A percentile compares a stretch with the other conserved stretches of the same genome.
Evolutionary conservation across 2,113 vertebrate genomes (phyloP).

Genomic region (Circaetus cinerascens): DNA sequence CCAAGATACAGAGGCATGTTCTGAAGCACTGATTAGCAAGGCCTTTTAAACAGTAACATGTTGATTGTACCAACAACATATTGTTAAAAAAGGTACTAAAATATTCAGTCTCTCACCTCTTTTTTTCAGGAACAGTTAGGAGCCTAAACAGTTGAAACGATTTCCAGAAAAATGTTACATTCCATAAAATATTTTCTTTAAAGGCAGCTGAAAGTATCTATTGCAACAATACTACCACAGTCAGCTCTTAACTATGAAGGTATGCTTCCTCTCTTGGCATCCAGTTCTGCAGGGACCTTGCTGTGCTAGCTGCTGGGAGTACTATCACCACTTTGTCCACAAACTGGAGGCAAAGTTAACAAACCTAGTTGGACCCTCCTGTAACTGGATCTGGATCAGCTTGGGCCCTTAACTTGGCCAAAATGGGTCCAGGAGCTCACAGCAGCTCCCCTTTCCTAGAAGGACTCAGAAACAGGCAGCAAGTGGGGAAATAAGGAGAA

Average conservation of each 20-base stretch:
- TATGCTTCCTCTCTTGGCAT: background rate
- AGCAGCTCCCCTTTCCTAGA: background rate
- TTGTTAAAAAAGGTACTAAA: background rate
- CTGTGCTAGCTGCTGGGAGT: background rate
- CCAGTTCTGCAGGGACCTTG: background rate
- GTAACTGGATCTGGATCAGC: background rate
- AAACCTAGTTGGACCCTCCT: background rate
- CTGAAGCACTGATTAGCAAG: conserved; percentile 20
- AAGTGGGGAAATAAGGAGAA: background rate
- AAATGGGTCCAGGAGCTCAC: background rate
- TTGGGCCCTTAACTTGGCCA: background rate
- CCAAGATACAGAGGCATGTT: background rate
- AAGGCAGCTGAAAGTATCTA: background rate
- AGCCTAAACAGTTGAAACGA: background rate
- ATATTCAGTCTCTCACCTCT: background rate
- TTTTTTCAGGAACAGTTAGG: background rate
- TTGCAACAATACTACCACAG: background rate
- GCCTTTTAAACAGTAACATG: background rate
- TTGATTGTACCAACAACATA: background rate
- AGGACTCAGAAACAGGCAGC: background rate
- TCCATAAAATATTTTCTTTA: background rate
- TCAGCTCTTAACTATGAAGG: background rate
- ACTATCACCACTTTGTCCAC: background rate
- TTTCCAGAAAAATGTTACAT: background rate
- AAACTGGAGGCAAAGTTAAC: background rate